Percentiles rank a stretch among this genome's conserved stretches.
phyloP scores from a whole-genome alignment of 2,113 vertebrate species.

The Corvus moneduloides region DNA sequence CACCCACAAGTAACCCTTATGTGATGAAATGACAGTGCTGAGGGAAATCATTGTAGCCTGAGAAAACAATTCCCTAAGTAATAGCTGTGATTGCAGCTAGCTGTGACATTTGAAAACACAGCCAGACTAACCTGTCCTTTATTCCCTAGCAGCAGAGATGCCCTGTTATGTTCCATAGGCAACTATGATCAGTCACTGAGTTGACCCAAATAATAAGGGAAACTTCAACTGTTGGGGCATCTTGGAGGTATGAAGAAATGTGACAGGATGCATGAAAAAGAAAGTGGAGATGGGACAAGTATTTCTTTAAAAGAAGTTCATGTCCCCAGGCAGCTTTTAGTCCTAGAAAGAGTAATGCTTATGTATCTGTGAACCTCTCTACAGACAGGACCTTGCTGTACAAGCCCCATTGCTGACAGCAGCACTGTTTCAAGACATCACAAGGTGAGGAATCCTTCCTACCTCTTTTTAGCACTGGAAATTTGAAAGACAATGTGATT shows the following conservation, averaged over 20 bases:
- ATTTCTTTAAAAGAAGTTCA: not conserved
- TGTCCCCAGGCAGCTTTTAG: not conserved
- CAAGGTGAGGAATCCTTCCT: not conserved
- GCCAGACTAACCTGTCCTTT: not conserved
- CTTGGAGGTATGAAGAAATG: not conserved
- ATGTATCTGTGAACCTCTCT: not conserved
- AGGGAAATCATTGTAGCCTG: not conserved
- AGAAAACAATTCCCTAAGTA: not conserved
- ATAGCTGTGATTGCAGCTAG: not conserved
- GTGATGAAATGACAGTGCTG: not conserved
- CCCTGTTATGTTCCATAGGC: not conserved
- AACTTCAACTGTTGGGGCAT: not conserved
- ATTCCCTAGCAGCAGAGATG: not conserved
- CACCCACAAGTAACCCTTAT: not conserved
- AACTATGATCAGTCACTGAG: not conserved
- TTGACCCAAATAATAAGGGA: not conserved
- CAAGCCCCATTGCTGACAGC: not conserved
- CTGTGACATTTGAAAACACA: constrained; percentile 11
- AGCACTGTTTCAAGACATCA: not conserved
- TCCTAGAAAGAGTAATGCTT: not conserved
- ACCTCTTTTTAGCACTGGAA: not conserved
- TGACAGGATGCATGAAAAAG: not conserved
- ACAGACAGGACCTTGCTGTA: not conserved
- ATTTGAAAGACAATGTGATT: not conserved
- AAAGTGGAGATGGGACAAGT: not conserved